Percentiles rank a stretch among this genome's conserved stretches.
Conservation (phyloP, 2,113 vertebrate genomes). For the Pyrgilauda ruficollis region DNA sequence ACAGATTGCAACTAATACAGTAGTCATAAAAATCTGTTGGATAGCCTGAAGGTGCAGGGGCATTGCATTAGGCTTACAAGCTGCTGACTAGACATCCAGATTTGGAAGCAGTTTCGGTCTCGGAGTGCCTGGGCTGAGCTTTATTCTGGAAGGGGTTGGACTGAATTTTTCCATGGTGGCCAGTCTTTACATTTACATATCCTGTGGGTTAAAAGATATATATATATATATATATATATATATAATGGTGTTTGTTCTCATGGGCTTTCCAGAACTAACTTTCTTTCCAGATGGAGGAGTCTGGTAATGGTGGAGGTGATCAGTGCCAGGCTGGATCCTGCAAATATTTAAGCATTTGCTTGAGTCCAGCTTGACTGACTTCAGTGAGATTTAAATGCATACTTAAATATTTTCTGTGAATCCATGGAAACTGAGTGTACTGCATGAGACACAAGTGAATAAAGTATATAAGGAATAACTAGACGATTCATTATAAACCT, state of each 20-base stretch:
- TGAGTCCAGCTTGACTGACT: neutral
- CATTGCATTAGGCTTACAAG: constrained; percentile 4
- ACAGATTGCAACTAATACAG: constrained; percentile 33
- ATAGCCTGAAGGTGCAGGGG: neutral
- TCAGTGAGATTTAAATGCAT: neutral
- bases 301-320: constrained; percentile 37
- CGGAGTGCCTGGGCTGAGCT: constrained; percentile 16
- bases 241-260: neutral
- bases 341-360: constrained; percentile 30
- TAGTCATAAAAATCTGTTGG: neutral
- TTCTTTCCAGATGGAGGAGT: constrained; percentile 35
- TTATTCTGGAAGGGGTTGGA: neutral
- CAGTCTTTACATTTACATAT: neutral
- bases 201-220: neutral
- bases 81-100: neutral
- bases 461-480: neutral
- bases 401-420: neutral
- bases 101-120: constrained; percentile 13
- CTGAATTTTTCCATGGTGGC: constrained; percentile 9
- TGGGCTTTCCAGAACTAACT: neutral
- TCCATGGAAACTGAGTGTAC: neutral
- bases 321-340: neutral
- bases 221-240: neutral
- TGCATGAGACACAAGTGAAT: neutral
- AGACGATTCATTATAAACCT: neutral